Percentiles rank a stretch among this genome's conserved stretches.
These are phyloP conservation scores for Troides aeacus DNA, from an alignment of 2,888 invertebrate genomes.

Conservation along the genomic window DNA sequence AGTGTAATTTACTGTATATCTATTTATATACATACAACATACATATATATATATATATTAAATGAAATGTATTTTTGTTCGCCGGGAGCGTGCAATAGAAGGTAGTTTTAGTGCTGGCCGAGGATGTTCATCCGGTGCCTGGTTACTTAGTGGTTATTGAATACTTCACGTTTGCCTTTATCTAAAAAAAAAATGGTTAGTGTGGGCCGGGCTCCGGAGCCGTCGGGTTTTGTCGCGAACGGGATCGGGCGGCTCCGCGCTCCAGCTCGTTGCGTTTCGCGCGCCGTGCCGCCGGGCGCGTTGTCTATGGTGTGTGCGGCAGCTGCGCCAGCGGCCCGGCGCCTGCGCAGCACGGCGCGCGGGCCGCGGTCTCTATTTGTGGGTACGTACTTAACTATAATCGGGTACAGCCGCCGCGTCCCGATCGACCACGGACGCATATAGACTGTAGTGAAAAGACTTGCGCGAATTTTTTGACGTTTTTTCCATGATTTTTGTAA, in stretches of 20 bases:
- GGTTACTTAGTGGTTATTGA: constrained; percentile 50
- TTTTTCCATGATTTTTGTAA: constrained; percentile 67
- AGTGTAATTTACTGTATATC: constrained; percentile 47
- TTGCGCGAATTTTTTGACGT: constrained; percentile 74
- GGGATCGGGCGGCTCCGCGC: neutral
- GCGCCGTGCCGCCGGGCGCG: neutral
- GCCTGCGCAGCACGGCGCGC: neutral
- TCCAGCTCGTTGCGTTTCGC: neutral
- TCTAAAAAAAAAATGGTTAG: constrained; percentile 26
- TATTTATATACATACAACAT: constrained; percentile 9
- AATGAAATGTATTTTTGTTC: constrained; percentile 59
- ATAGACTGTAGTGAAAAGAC: constrained; percentile 77
- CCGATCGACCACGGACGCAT: constrained; percentile 71
- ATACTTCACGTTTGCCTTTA: constrained; percentile 50
- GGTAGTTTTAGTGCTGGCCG: constrained; percentile 51
- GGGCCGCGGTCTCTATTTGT: constrained; percentile 19
- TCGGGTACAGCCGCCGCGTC: constrained; percentile 59
- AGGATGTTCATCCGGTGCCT: constrained; percentile 51
- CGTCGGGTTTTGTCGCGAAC: neutral
- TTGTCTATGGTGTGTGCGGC: too few relatives aligned
- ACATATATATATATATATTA: constrained; percentile 24
- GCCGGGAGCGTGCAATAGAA: constrained; percentile 79
- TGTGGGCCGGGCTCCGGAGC: neutral
- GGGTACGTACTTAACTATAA: constrained; percentile 41
- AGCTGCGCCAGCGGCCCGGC: too few relatives aligned